phyloP scores from a whole-genome alignment of 2,888 invertebrate genomes.

The Phytoseiulus persimilis region DNA sequence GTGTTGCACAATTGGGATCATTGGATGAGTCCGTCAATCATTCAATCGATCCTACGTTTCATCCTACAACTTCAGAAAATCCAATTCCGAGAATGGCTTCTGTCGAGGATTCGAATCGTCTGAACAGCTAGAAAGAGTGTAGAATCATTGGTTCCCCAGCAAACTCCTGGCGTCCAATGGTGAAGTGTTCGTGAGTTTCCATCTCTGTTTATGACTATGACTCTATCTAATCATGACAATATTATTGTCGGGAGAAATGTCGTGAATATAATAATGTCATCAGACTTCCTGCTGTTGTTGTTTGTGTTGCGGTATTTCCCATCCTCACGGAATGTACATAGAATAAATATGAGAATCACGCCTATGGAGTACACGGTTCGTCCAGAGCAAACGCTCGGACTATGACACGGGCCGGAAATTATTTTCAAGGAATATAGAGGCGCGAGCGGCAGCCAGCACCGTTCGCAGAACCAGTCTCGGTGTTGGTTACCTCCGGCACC shows the following conservation, averaged over 20 bases:
- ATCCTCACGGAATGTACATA: neutral
- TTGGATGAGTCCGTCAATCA: neutral
- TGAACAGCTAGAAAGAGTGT: neutral
- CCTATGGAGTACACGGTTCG: neutral
- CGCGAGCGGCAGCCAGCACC: neutral
- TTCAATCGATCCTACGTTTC: neutral
- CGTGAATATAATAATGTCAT: neutral
- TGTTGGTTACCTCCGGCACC: neutral
- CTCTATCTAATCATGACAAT: neutral
- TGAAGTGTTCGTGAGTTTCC: neutral
- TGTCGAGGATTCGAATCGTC: too few species aligned
- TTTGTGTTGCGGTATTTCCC: neutral
- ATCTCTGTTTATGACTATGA: neutral
- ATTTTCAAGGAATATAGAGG: neutral
- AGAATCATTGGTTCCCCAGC: neutral
- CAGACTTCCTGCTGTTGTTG: neutral
- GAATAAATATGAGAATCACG: slow-evolving; percentile 5
- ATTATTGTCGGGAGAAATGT: neutral
- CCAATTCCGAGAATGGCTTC: neutral
- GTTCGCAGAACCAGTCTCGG: neutral
- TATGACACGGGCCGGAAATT: neutral
- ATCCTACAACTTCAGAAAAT: neutral
- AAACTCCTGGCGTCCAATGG: neutral
- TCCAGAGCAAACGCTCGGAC: neutral
- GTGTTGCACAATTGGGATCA: neutral